Percentiles rank a stretch among this genome's conserved stretches.
Conservation (phyloP, 2,797 vertebrate genomes). For the Mycteria americana region DNA sequence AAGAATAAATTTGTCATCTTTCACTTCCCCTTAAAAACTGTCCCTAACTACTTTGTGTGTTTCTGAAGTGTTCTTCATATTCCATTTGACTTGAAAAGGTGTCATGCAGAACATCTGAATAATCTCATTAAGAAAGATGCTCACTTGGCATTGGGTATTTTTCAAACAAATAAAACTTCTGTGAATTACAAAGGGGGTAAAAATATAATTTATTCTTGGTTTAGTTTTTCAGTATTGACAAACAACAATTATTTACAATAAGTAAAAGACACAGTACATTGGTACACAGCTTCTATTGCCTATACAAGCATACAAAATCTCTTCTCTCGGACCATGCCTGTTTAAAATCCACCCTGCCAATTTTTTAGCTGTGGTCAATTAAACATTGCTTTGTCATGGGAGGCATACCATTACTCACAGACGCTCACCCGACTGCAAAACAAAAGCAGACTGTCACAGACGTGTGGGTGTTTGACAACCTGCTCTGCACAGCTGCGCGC, state of each 20-base stretch:
- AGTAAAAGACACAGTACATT: neutral
- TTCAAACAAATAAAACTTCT: neutral
- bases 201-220: neutral
- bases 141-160: neutral
- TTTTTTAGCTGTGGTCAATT: slow-evolving; percentile 29
- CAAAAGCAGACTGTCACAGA: slow-evolving; percentile 30
- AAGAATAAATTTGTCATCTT: neutral
- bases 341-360: neutral
- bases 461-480: slow-evolving; percentile 43
- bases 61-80: neutral
- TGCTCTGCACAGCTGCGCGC: neutral
- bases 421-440: neutral
- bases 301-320: neutral
- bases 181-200: neutral
- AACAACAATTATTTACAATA: neutral
- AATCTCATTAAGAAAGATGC: neutral
- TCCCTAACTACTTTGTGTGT: neutral
- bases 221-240: neutral
- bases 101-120: neutral
- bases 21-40: neutral
- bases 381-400: neutral
- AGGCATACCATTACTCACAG: neutral
- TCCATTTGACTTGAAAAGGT: neutral
- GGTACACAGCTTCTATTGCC: neutral
- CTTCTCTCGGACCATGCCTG: neutral